Evolutionary conservation across 2,888 invertebrate genomes (phyloP).

Genomic region (Habroteleia sp.): DNA sequence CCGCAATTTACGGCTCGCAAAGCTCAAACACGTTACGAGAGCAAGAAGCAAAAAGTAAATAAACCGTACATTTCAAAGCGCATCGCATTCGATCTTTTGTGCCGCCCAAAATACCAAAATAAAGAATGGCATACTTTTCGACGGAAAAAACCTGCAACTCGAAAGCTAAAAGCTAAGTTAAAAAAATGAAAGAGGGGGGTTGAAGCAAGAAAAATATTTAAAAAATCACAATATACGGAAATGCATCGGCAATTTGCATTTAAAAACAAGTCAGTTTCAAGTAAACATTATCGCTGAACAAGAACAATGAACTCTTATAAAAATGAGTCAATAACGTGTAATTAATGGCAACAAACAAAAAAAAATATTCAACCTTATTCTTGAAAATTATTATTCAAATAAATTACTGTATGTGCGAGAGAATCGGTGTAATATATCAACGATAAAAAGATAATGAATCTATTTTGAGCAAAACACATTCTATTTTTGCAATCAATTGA

Average conservation of each 20-base stretch:
- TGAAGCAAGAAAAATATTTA: neutral
- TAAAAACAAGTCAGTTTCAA: slow-evolving; percentile 33
- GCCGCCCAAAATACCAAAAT: slow-evolving; percentile 25
- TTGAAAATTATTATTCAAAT: too few species aligned
- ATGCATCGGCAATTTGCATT: slow-evolving; percentile 10
- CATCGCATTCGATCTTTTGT: slow-evolving; percentile 8
- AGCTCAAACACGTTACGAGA: neutral
- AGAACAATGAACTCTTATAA: slow-evolving; percentile 36
- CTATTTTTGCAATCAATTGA: too few species aligned
- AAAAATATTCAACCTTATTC: neutral
- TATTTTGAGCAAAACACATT: too few species aligned
- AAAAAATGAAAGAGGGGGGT: neutral
- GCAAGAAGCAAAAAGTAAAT: slow-evolving; percentile 13
- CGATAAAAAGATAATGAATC: too few species aligned
- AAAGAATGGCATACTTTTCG: slow-evolving; percentile 31
- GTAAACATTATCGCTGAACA: slow-evolving; percentile 12
- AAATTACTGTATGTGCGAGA: too few species aligned
- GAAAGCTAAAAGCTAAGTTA: slow-evolving; percentile 10
- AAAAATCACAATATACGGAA: neutral
- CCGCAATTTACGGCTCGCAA: neutral
- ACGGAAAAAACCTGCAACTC: slow-evolving; percentile 9
- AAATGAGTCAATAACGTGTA: slow-evolving; percentile 21
- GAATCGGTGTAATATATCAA: too few species aligned
- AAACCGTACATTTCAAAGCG: slow-evolving; percentile 7
- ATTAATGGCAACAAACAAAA: slow-evolving; percentile 8